A percentile compares a stretch with the other conserved stretches of the same genome.
Evolutionary conservation across 2,113 vertebrate genomes (phyloP).

Genomic region (Cinclus cinclus): DNA sequence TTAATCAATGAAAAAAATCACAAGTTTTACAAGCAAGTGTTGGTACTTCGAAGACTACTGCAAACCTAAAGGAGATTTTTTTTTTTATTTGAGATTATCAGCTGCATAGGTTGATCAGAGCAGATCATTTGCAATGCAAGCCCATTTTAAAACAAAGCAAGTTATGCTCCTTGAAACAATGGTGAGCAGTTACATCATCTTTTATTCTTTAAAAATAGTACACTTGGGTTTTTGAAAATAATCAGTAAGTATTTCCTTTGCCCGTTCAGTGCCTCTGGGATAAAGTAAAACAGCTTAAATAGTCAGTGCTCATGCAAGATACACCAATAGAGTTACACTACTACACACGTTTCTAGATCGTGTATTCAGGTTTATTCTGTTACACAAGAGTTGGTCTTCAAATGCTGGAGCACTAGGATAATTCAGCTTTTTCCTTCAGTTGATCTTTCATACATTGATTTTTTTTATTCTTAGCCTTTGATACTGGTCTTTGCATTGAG

Average conservation of each 20-base stretch:
- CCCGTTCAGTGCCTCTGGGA: not conserved
- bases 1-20: not conserved
- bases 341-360: not conserved
- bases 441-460: not conserved
- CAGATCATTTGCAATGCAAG: not conserved
- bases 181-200: not conserved
- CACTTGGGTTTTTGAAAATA: not conserved
- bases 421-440: not conserved
- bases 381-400: constrained; percentile 28
- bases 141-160: not conserved
- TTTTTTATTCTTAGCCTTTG: not conserved
- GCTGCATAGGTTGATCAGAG: not conserved
- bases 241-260: not conserved
- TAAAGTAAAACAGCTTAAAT: constrained; percentile 12
- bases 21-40: not conserved
- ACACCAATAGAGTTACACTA: not conserved
- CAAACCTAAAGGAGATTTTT: not conserved
- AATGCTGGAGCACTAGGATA: not conserved
- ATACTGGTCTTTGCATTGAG: not conserved
- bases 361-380: not conserved
- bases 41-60: not conserved
- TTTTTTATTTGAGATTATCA: not conserved
- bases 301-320: constrained; percentile 20
- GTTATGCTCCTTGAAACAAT: not conserved
- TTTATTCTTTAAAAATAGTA: constrained; percentile 59